Evolutionary conservation across 1,140 invertebrate genomes (phyloP).

Genomic region (Drosophila sucinea): DNA sequence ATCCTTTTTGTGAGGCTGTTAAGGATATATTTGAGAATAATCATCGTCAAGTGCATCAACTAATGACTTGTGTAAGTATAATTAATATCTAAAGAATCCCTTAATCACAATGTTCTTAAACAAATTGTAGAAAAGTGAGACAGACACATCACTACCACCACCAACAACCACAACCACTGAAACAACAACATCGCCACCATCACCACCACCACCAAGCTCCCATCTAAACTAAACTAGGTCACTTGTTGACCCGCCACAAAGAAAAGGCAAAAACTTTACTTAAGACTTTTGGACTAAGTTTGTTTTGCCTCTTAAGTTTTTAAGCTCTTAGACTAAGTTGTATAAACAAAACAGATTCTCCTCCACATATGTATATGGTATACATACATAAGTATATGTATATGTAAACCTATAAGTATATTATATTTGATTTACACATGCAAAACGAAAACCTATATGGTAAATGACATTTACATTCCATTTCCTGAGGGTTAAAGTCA

Average conservation of each 20-base stretch:
- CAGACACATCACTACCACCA: conserved; percentile 31
- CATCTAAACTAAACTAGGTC: conserved; percentile 45
- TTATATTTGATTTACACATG: conserved; percentile 41
- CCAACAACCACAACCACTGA: conserved; percentile 48
- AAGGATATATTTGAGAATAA: conserved; percentile 26
- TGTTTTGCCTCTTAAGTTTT: conserved; percentile 27
- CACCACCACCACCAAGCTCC: conserved; percentile 22
- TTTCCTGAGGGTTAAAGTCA: conserved; percentile 33
- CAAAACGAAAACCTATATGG: conserved; percentile 36
- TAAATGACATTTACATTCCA: conserved; percentile 53
- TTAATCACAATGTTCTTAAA: background rate
- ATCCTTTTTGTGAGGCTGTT: conserved; percentile 63
- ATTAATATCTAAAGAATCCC: conserved; percentile 15
- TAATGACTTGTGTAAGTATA: conserved; percentile 41
- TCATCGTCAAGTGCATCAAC: background rate
- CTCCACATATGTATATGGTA: background rate
- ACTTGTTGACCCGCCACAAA: conserved; percentile 42
- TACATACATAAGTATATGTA: background rate
- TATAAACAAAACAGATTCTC: conserved; percentile 18
- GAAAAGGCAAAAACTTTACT: conserved; percentile 15
- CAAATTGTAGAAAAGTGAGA: conserved; percentile 26
- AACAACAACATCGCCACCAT: conserved; percentile 12
- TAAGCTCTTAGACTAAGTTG: conserved; percentile 38
- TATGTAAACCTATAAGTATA: conserved; percentile 28
- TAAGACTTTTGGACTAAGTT: conserved; percentile 37